A percentile compares a stretch with the other conserved stretches of the same genome.
These are phyloP conservation scores for Hyperoodon ampullatus DNA, from an alignment of 2,113 vertebrate species.

Conservation along the genomic window DNA sequence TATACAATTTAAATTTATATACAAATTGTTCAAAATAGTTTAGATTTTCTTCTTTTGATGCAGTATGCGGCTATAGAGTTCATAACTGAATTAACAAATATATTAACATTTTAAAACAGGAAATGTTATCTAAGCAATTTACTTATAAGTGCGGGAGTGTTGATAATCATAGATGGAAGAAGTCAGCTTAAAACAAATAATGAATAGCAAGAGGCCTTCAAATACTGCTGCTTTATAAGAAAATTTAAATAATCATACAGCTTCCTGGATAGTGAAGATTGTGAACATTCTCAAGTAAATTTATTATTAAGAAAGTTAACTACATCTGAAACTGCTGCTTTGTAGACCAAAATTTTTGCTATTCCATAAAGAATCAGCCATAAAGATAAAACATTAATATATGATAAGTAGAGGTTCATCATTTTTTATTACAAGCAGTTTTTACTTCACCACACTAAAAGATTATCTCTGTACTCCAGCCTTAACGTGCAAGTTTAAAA, in stretches of 20 bases:
- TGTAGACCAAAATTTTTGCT: neutral
- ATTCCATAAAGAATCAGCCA: conserved; percentile 4
- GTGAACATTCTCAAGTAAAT: neutral
- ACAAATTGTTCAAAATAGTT: neutral
- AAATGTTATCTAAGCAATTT: neutral
- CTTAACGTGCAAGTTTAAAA: neutral
- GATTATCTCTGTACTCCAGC: neutral
- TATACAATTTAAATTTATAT: neutral
- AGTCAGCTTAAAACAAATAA: neutral
- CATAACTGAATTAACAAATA: neutral
- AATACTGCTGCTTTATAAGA: neutral
- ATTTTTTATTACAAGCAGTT: conserved; percentile 25
- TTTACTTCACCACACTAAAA: neutral
- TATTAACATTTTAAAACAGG: neutral
- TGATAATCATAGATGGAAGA: neutral
- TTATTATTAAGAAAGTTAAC: neutral
- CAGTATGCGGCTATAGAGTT: neutral
- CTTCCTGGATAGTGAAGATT: neutral
- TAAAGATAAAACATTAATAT: conserved; percentile 19
- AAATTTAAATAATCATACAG: neutral
- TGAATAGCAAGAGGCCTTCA: neutral
- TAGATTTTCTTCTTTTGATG: neutral
- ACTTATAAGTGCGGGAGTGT: neutral
- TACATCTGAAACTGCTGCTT: neutral
- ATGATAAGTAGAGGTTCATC: neutral